Evolutionary conservation across 1,140 invertebrate species (phyloP), one percentile per base, ranked within the genome.

Genomic region (Rhizoglyphus robini): DNA sequence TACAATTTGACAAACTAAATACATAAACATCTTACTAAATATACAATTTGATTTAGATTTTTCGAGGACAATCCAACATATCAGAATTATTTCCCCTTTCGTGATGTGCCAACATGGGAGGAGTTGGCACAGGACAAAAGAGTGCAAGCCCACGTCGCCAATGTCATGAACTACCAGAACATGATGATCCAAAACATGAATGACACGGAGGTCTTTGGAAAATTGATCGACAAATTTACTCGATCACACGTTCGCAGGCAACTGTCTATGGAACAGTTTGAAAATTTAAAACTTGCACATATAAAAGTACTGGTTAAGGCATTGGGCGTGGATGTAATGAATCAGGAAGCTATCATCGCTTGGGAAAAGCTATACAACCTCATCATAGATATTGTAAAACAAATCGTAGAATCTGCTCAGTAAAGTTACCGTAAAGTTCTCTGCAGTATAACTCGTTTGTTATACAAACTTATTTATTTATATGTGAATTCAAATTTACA

Each of bases 81-180:
- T 41, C 80, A 82, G 67, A 71, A 80, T 8, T 73, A 77, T 57
- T 87, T 87, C 71, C 74, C 74, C 34, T 74, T 76, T 57, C 82
- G 87, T 63, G 79, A 76, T 69, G 79, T 82, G 18, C 61, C 81
- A 1, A 74, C 81, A 0, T 63, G 79, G 8, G 76, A 81, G 0
- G 78, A 85, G 65, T 75, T 85, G 63, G 51, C 73, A 2, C 68
- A 70, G 0, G 84, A 83, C 71, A 77, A 79, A 27, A 81, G 80
- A 68, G 82, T 87, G 68, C 80, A 82, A 68, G 83, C 83, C 0
- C 86, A 88, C 73, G 82, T 81, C 18, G 77, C 80, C 15, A 82
- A 79, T 62, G 78, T 87, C n/a, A 79, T 87, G 75, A 79, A 81
- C 2, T 75, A 82, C 0, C 69, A 87, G 27, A 80, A 77, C 54